Evolutionary conservation across 2,113 vertebrate species (phyloP).

Genomic region (Coregonus clupeaformis): DNA sequence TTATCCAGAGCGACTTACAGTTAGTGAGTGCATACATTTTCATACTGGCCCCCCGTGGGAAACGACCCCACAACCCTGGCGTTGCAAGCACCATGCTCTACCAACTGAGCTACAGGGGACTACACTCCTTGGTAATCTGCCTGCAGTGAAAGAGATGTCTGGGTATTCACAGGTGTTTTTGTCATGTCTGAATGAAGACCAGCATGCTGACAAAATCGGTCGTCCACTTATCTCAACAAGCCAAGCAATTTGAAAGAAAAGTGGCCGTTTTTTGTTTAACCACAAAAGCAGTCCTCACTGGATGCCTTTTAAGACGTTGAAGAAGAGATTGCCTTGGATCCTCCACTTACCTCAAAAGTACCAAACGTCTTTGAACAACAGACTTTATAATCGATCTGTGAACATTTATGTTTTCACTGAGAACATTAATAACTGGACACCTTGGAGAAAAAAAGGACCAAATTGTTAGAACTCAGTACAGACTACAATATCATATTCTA

Average conservation of each 20-base stretch:
- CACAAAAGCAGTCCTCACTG: conserved; percentile 30
- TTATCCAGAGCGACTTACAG: too few relatives aligned
- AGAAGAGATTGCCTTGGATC: too few relatives aligned
- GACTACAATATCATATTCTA: background rate
- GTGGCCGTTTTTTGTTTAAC: background rate
- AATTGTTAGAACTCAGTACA: background rate
- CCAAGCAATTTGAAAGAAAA: conserved; percentile 33
- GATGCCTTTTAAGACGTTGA: conserved; percentile 13
- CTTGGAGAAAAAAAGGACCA: background rate
- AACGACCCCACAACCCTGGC: too few relatives aligned
- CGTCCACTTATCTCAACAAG: conserved; percentile 6
- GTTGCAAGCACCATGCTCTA: too few relatives aligned
- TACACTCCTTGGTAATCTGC: background rate
- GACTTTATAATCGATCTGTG: conserved; percentile 25
- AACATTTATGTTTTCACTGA: conserved; percentile 6
- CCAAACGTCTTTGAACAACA: conserved; percentile 20
- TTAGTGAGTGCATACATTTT: too few relatives aligned
- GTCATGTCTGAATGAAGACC: background rate
- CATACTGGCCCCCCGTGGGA: too few relatives aligned
- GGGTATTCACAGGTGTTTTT: background rate
- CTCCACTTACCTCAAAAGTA: background rate
- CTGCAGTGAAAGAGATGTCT: background rate
- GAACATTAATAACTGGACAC: background rate
- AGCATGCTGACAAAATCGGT: background rate
- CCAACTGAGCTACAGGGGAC: too few relatives aligned